phyloP scores from a whole-genome alignment of 2,797 vertebrate genomes.

The Steatocranus sp. region DNA sequence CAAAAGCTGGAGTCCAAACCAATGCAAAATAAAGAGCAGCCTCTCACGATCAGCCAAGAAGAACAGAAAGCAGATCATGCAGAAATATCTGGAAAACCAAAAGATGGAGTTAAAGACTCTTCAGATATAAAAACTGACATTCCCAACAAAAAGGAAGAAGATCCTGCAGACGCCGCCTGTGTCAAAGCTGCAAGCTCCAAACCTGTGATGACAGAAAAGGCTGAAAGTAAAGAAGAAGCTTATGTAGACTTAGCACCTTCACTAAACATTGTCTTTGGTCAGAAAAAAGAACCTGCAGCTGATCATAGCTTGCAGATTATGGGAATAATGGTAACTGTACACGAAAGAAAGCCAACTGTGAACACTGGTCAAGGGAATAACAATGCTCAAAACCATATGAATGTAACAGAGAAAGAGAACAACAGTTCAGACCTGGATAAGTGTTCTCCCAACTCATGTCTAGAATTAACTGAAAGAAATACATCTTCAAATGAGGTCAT shows the following conservation, averaged over 20 bases:
- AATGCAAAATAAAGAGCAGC: constrained; percentile 15
- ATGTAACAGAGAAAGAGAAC: neutral
- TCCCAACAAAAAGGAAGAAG: neutral
- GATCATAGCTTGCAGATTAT: constrained; percentile 54
- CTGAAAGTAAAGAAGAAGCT: neutral
- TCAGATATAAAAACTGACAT: neutral
- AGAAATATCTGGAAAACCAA: constrained; percentile 6
- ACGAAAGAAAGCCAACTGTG: constrained; percentile 31
- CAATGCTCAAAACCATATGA: neutral
- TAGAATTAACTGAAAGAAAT: constrained; percentile 19
- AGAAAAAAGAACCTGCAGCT: neutral
- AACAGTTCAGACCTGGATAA: constrained; percentile 5
- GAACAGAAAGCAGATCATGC: neutral
- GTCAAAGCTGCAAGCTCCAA: neutral
- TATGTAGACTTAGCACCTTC: constrained; percentile 6
- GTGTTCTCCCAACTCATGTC: neutral
- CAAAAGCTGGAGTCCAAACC: neutral
- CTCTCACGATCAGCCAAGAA: neutral
- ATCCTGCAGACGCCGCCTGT: neutral
- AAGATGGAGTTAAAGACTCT: neutral
- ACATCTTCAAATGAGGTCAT: constrained; percentile 3
- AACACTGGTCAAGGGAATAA: neutral
- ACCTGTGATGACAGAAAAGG: neutral
- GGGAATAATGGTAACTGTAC: constrained; percentile 63
- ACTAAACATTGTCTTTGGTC: constrained; percentile 3